These are phyloP conservation scores for Melipona quadrifasciata DNA, from an alignment of 1,140 invertebrate species.

Conservation along the genomic window DNA sequence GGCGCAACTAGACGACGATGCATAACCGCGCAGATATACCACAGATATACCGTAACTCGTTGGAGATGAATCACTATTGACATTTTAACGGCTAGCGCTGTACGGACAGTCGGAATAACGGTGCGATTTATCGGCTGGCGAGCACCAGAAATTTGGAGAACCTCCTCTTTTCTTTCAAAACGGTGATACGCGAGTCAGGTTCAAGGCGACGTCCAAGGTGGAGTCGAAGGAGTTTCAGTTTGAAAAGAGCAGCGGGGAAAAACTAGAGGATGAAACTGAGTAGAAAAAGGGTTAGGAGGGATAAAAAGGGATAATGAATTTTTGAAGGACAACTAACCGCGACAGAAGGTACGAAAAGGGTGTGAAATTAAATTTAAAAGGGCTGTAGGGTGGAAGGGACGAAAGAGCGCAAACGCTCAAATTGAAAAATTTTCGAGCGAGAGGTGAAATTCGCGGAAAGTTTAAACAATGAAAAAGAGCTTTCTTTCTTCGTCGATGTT, in stretches of 20 bases:
- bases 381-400: neutral
- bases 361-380: neutral
- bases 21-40: constrained; percentile 18
- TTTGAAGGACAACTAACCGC: neutral
- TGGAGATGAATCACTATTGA: constrained; percentile 30
- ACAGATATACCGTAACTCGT: neutral
- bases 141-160: neutral
- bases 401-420: neutral
- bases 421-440: neutral
- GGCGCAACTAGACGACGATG: constrained; percentile 7
- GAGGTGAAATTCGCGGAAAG: neutral
- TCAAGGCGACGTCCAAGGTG: neutral
- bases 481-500: too few relatives aligned
- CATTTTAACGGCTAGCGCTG: neutral
- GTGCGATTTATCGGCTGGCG: neutral
- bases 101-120: neutral
- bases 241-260: neutral
- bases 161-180: too few relatives aligned
- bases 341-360: neutral
- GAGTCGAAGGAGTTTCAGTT: neutral
- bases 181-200: too few relatives aligned
- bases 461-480: neutral
- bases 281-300: neutral
- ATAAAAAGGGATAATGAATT: neutral
- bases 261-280: too few relatives aligned